Evolutionary conservation across 2,113 vertebrate genomes (phyloP).

Genomic region (Mobula birostris): DNA sequence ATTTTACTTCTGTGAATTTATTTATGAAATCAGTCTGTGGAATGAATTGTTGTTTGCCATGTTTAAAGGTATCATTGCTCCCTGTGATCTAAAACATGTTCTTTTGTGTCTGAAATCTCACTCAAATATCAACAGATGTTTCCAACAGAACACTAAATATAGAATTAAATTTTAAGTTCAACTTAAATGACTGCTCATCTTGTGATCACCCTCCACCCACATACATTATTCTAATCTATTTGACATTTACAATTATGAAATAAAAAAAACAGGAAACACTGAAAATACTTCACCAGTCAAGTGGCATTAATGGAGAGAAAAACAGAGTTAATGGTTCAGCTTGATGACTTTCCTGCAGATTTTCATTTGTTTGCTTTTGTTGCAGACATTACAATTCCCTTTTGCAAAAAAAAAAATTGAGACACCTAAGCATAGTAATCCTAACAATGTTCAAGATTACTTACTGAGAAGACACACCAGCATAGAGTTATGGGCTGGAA

Average conservation of each 20-base stretch:
- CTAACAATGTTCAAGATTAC: background rate
- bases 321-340: too few relatives aligned
- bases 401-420: background rate
- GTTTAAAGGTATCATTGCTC: too few relatives aligned
- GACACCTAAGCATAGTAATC: background rate
- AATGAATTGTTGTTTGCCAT: background rate
- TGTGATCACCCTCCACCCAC: background rate
- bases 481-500: background rate
- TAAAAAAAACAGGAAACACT: too few relatives aligned
- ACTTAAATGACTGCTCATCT: background rate
- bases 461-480: background rate
- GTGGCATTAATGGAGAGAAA: too few relatives aligned
- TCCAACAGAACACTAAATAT: background rate
- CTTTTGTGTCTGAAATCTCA: background rate
- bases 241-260: background rate
- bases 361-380: background rate
- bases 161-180: background rate
- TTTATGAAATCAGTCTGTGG: background rate
- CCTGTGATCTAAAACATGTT: background rate
- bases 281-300: too few relatives aligned
- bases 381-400: background rate
- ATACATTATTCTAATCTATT: background rate
- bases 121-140: background rate
- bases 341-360: too few relatives aligned
- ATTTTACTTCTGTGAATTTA: background rate